A percentile compares a stretch with the other conserved stretches of the same genome.
These are phyloP conservation scores for Xestobium rufovillosum DNA, from an alignment of 2,888 invertebrate genomes.

Conservation along the genomic window DNA sequence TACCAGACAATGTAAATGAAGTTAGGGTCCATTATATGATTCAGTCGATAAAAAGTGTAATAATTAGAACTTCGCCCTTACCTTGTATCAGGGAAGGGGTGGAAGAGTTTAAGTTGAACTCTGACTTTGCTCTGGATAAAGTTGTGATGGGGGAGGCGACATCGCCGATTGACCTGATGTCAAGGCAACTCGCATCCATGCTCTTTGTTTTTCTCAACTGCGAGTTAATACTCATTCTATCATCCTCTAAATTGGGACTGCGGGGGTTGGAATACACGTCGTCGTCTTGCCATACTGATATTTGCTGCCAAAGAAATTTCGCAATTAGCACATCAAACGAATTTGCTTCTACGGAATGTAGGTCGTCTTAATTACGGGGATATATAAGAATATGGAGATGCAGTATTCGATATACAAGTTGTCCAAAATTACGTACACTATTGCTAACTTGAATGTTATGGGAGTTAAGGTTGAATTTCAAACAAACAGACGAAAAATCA, in stretches of 20 bases:
- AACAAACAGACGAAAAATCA: no score
- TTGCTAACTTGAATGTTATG: no score
- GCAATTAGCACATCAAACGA: no score
- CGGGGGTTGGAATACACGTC: conserved; percentile 63
- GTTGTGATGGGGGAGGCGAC: conserved; percentile 58
- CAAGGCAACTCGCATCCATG: conserved; percentile 81
- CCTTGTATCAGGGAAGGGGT: conserved; percentile 63
- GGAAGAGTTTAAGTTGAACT: conserved; percentile 74
- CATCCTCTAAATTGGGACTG: conserved; percentile 57
- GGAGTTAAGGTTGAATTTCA: no score
- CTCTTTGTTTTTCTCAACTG: conserved; percentile 80
- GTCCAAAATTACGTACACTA: no score
- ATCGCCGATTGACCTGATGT: conserved; percentile 66
- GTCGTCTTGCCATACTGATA: conserved; percentile 72
- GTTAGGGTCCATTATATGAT: no score
- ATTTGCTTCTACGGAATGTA: conserved; percentile 5
- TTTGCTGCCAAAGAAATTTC: conserved; percentile 61
- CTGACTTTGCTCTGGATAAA: conserved; percentile 76
- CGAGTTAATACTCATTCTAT: conserved; percentile 65
- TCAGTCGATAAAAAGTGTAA: no score
- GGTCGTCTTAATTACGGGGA: no score
- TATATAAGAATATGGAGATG: no score
- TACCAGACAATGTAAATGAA: no score
- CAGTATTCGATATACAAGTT: no score
- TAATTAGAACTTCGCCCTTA: no score